phyloP scores from a whole-genome alignment of 2,888 invertebrate genomes.

The Vesta saturnalis region DNA sequence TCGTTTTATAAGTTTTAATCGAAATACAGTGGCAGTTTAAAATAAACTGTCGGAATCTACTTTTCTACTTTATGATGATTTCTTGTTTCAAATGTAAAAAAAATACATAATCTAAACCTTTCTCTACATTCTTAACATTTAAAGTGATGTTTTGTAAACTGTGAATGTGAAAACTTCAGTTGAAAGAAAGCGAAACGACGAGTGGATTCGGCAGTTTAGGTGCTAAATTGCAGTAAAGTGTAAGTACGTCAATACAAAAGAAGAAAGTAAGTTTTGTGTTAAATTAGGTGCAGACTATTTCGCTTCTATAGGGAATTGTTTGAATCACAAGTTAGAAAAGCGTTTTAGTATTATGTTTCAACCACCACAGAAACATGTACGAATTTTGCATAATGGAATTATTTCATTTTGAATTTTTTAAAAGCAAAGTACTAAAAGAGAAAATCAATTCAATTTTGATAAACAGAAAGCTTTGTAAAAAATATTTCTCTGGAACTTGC shows the following conservation, averaged over 20 bases:
- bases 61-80: no score
- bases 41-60: no score
- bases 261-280: not conserved
- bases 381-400: not conserved
- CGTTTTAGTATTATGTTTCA: not conserved
- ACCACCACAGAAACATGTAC: not conserved
- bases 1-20: no score
- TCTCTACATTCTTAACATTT: not conserved
- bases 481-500: not conserved
- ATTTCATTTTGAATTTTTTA: not conserved
- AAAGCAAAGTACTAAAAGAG: not conserved
- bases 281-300: not conserved
- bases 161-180: not conserved
- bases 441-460: no score
- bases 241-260: not conserved
- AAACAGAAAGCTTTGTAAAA: no score
- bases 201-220: not conserved
- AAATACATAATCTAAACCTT: no score
- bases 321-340: not conserved
- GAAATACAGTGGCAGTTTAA: no score
- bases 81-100: no score
- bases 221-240: slow-evolving; percentile 1
- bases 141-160: not conserved
- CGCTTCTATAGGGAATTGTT: not conserved
- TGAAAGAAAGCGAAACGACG: slow-evolving; percentile 1